Percentiles rank a stretch among this genome's conserved stretches.
Evolutionary conservation across 2,113 vertebrate species (phyloP).

Genomic region (Recurvirostra avosetta): DNA sequence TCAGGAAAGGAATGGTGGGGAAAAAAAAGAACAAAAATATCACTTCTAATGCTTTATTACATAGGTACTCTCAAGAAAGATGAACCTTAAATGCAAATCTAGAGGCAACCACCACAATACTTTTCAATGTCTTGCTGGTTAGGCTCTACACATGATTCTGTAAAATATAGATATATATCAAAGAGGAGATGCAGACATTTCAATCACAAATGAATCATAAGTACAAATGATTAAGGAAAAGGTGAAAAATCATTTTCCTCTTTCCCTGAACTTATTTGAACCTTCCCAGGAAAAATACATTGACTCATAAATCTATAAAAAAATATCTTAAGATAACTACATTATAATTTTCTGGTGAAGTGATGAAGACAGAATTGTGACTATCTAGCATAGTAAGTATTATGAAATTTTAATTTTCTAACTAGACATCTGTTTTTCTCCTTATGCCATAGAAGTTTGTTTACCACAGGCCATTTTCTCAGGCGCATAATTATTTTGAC

Average conservation of each 20-base stretch:
- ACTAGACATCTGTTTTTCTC: constrained; percentile 48
- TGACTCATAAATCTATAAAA: background rate
- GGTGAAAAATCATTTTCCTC: background rate
- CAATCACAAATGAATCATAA: background rate
- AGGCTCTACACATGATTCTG: background rate
- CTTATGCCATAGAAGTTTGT: constrained; percentile 68
- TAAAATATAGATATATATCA: background rate
- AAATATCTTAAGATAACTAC: background rate
- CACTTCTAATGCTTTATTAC: background rate
- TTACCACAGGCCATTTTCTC: constrained; percentile 65
- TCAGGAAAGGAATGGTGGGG: background rate
- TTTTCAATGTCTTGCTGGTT: background rate
- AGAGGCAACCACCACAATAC: background rate
- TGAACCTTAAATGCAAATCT: background rate
- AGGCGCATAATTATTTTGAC: constrained; percentile 57
- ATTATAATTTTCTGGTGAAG: background rate
- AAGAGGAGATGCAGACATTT: background rate
- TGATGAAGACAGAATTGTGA: background rate
- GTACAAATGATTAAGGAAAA: background rate
- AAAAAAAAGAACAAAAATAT: background rate
- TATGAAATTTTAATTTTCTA: constrained; percentile 56
- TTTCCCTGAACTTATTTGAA: background rate
- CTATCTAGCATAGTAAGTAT: background rate
- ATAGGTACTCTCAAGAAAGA: background rate
- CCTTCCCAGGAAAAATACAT: background rate